Evolutionary conservation across 35 echinoderm and acorn worm species (phyloP).

Genomic region (Stichopus chloronotus): DNA sequence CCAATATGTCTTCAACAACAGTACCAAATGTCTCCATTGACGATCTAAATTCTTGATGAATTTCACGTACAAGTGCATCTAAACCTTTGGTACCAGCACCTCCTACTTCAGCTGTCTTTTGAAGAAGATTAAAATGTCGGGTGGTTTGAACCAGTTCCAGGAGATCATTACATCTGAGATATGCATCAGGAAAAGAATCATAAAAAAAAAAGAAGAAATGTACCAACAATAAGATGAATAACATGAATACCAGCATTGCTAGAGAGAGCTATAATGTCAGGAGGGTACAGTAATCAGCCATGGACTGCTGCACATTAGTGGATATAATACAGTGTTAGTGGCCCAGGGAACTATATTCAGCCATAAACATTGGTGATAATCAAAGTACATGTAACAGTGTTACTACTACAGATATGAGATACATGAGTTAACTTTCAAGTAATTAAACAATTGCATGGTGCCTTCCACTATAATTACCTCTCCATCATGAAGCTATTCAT

Average conservation of each 20-base stretch:
- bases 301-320: neutral
- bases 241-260: neutral
- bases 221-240: neutral
- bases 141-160: slow-evolving; percentile 94
- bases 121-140: slow-evolving; percentile 91
- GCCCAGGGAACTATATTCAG: too few species aligned
- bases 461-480: too few species aligned
- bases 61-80: slow-evolving; percentile 93
- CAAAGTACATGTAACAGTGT: too few species aligned
- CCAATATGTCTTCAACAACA: slow-evolving; percentile 86
- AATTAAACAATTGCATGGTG: too few species aligned
- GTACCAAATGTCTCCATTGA: slow-evolving; percentile 84
- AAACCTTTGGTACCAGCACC: slow-evolving; percentile 96
- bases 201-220: neutral
- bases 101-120: slow-evolving; percentile 94
- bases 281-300: neutral
- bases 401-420: too few species aligned
- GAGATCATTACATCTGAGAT: slow-evolving; percentile 89
- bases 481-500: too few species aligned
- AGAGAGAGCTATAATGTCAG: neutral
- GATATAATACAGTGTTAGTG: neutral
- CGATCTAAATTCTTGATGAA: slow-evolving; percentile 80
- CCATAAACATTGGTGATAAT: too few species aligned
- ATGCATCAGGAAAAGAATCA: neutral
- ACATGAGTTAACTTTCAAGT: too few species aligned